A percentile compares a stretch with the other conserved stretches of the same genome.
Evolutionary conservation across 2,797 vertebrate species (phyloP).

Genomic region (Rachycentron canadum): DNA sequence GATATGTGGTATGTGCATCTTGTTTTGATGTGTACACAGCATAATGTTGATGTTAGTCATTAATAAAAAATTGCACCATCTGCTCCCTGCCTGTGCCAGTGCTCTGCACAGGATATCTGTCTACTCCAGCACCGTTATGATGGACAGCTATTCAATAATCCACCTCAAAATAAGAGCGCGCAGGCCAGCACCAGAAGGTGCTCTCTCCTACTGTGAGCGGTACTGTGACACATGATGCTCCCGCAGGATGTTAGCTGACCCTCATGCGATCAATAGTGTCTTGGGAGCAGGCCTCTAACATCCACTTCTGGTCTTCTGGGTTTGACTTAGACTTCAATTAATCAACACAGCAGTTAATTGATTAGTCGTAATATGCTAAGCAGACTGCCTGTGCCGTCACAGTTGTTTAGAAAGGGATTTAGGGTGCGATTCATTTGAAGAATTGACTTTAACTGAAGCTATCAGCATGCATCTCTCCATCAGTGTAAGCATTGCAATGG

Average conservation of each 20-base stretch:
- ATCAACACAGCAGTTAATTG: conserved; percentile 65
- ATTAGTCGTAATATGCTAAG: conserved; percentile 64
- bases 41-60: conserved; percentile 76
- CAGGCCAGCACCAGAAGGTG: conserved; percentile 44
- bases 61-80: conserved; percentile 79
- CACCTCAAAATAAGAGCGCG: conserved; percentile 50
- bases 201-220: conserved; percentile 39
- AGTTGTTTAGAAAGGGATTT: conserved; percentile 47
- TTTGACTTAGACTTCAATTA: conserved; percentile 67
- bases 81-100: conserved; percentile 69
- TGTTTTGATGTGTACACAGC: conserved; percentile 70
- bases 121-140: conserved; percentile 56
- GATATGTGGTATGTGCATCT: conserved; percentile 53
- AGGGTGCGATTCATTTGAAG: conserved; percentile 34
- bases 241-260: conserved; percentile 57
- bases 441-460: conserved; percentile 27
- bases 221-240: conserved; percentile 55
- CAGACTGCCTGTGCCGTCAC: conserved; percentile 37
- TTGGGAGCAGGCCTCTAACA: conserved; percentile 52
- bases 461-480: conserved; percentile 24
- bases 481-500: background rate
- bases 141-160: conserved; percentile 75
- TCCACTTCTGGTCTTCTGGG: conserved; percentile 56
- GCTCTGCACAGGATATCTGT: conserved; percentile 60
- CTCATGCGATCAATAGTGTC: conserved; percentile 60